These are phyloP conservation scores for Antitype chi DNA, from an alignment of 2,888 invertebrate genomes.

Conservation along the genomic window DNA sequence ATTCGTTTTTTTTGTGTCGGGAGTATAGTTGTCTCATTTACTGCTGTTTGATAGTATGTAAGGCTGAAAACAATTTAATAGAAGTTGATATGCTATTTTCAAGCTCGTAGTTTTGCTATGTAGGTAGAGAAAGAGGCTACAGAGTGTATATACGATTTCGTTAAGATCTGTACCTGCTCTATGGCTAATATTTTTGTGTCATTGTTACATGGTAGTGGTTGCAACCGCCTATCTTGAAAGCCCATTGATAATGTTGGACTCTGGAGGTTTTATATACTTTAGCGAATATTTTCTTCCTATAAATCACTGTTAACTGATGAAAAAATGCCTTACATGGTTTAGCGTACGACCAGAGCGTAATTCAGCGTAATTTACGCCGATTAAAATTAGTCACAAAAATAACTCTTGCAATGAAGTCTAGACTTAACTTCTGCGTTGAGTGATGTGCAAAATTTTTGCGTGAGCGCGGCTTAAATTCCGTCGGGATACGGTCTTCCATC, in stretches of 20 bases:
- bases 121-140: conserved; percentile 10
- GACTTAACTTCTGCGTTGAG: neutral
- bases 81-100: neutral
- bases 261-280: neutral
- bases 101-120: conserved; percentile 13
- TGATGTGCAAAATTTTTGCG: neutral
- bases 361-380: neutral
- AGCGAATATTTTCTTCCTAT: neutral
- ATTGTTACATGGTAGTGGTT: neutral
- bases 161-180: neutral
- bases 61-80: conserved; percentile 13
- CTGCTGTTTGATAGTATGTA: conserved; percentile 19
- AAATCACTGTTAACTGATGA: neutral
- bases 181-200: neutral
- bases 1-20: conserved; percentile 47
- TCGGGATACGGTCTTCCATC: neutral
- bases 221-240: neutral
- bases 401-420: neutral
- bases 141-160: conserved; percentile 5
- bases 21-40: conserved; percentile 47
- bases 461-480: neutral
- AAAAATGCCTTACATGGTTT: neutral
- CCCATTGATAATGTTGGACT: neutral
- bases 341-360: neutral
- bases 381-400: neutral